Percentiles rank a stretch among this genome's conserved stretches.
Conservation (phyloP, 2,888 invertebrate species). For the Athetis lepigone region DNA sequence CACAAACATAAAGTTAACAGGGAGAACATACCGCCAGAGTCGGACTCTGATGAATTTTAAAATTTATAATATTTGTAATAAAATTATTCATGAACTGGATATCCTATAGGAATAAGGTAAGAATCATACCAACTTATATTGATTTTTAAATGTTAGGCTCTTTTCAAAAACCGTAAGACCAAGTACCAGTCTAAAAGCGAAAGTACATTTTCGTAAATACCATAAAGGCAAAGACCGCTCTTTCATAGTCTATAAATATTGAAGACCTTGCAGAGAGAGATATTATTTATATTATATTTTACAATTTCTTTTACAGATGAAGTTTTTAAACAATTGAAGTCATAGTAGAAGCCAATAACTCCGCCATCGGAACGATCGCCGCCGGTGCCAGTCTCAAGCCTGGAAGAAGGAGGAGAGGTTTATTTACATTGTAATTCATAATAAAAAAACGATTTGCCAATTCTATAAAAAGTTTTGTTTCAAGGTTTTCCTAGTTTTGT, state of each 20-base stretch:
- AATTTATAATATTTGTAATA: background rate
- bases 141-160: background rate
- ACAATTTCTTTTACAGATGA: constrained; percentile 4
- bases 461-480: background rate
- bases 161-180: background rate
- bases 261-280: background rate
- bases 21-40: constrained; percentile 68
- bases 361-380: constrained; percentile 52
- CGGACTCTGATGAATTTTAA: constrained; percentile 62
- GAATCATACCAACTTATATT: background rate
- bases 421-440: background rate
- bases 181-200: background rate
- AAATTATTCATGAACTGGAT: background rate
- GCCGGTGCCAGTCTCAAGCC: constrained; percentile 66
- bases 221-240: background rate
- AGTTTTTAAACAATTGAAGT: constrained; percentile 3
- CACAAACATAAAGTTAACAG: constrained; percentile 57
- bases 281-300: background rate
- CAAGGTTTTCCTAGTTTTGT: background rate
- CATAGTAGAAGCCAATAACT: constrained; percentile 53
- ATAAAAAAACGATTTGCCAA: background rate
- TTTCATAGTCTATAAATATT: background rate
- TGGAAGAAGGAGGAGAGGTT: constrained; percentile 68
- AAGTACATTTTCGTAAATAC: background rate
- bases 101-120: constrained; percentile 7